Evolutionary conservation across 2,113 vertebrate genomes (phyloP).

Genomic region (Clarias macrocephalus): DNA sequence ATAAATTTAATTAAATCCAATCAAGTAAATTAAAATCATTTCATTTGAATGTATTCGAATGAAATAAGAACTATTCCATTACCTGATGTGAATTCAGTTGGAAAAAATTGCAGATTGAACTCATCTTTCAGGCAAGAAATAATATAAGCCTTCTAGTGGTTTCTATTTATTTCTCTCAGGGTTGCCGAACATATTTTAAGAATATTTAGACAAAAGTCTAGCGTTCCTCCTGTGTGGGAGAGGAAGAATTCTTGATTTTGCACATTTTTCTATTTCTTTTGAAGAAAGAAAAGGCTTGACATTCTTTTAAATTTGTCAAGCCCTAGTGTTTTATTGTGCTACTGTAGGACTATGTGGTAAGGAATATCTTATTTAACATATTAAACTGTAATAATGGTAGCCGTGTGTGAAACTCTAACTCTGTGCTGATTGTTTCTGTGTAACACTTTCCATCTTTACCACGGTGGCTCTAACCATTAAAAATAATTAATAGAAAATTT

Average conservation of each 20-base stretch:
- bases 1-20: background rate
- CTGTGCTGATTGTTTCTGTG: slow-evolving; percentile 26
- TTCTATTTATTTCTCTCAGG: background rate
- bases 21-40: background rate
- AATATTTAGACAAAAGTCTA: background rate
- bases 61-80: background rate
- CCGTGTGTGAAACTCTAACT: background rate
- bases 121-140: background rate
- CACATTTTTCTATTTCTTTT: background rate
- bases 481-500: slow-evolving; percentile 34
- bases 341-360: background rate
- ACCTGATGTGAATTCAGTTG: background rate
- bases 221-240: background rate
- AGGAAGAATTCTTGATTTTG: background rate
- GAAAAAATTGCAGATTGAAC: background rate
- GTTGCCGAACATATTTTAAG: background rate
- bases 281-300: no score
- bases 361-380: background rate
- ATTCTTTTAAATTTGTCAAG: background rate
- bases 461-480: background rate
- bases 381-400: slow-evolving; percentile 6
- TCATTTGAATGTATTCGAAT: background rate
- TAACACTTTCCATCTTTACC: slow-evolving; percentile 41
- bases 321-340: background rate
- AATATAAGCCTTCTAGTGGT: background rate